A percentile compares a stretch with the other conserved stretches of the same genome.
These are phyloP conservation scores for Porites rus DNA, from an alignment of 92 coral and sea anemone genomes.

Conservation along the genomic window DNA sequence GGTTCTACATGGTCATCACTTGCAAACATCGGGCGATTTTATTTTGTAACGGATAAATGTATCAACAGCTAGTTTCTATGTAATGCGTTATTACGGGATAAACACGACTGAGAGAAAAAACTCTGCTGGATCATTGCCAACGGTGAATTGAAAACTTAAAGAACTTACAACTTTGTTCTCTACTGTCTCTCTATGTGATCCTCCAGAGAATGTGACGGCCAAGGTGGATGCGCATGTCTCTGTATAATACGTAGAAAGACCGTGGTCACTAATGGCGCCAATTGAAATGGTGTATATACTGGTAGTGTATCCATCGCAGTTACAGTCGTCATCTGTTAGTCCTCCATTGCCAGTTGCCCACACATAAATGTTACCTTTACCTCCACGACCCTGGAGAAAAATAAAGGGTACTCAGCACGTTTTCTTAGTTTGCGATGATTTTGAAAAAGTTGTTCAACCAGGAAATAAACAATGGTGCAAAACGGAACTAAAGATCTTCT, in stretches of 20 bases:
- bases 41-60: too few species aligned
- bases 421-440: background rate
- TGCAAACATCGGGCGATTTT: too few species aligned
- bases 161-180: slow-evolving; percentile 83
- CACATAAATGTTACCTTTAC: slow-evolving; percentile 84
- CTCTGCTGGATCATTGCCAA: background rate
- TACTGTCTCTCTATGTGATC: slow-evolving; percentile 80
- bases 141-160: background rate
- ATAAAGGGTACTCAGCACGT: background rate
- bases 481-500: too few species aligned
- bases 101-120: background rate
- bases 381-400: slow-evolving; percentile 77
- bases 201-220: slow-evolving; percentile 92
- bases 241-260: slow-evolving; percentile 86
- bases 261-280: slow-evolving; percentile 90
- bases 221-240: slow-evolving; percentile 89
- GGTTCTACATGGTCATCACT: too few species aligned
- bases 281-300: slow-evolving; percentile 88
- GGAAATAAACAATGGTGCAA: background rate
- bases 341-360: slow-evolving; percentile 97
- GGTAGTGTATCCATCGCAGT: slow-evolving; percentile 92
- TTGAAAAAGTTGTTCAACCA: too few species aligned
- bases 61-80: too few species aligned
- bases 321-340: slow-evolving; percentile 91
- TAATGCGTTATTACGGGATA: too few species aligned